These are phyloP conservation scores for Gymnogyps californianus DNA, from an alignment of 2,113 vertebrate genomes.

Conservation along the genomic window DNA sequence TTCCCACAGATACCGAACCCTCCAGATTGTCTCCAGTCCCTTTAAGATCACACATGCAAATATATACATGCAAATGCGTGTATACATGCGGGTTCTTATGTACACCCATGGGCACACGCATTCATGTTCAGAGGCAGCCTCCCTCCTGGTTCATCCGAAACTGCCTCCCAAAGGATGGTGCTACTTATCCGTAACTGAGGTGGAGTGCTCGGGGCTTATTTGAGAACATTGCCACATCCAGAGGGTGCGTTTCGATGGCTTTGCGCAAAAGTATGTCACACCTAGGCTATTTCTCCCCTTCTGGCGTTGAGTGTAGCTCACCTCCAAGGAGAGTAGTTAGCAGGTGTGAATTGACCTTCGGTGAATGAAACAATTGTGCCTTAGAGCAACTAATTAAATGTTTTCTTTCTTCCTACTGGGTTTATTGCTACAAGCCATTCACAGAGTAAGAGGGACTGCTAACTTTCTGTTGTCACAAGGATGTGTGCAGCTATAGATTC, in stretches of 20 bases:
- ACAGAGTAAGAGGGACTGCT: neutral
- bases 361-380: neutral
- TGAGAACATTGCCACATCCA: neutral
- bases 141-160: neutral
- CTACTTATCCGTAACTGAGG: accelerated
- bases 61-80: accelerated
- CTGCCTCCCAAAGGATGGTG: neutral
- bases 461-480: neutral
- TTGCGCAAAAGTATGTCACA: neutral
- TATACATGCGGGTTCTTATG: accelerated
- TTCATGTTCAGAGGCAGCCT: neutral
- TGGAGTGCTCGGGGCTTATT: neutral
- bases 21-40: neutral
- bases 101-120: no score
- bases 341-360: constrained; percentile 13
- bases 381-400: neutral
- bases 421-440: constrained; percentile 3
- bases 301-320: neutral
- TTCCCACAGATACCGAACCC: neutral
- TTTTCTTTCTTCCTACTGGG: neutral
- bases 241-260: neutral
- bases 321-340: neutral
- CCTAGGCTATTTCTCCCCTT: neutral
- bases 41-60: neutral
- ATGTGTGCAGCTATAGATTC: neutral